Evolutionary conservation across 2,113 vertebrate genomes (phyloP), one percentile per base, ranked within the genome.

Genomic region (Dicaeum eximium): DNA sequence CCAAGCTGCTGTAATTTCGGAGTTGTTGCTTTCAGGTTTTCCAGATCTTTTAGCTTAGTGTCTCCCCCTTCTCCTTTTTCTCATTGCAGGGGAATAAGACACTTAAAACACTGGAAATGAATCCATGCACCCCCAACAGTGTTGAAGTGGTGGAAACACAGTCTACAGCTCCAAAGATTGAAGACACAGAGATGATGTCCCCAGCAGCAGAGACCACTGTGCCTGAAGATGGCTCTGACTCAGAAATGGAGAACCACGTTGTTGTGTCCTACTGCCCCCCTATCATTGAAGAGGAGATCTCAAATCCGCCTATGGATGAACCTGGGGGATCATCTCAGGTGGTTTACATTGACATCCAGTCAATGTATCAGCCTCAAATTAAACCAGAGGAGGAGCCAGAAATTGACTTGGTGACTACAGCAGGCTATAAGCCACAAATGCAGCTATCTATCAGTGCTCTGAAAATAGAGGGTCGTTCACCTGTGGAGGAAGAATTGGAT

Each of bases 341-440:
- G 81, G 98, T 99, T 50, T 99, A 99, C 96, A 99, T 99, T 4
- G 99, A 99, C 23, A 97, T 99, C 66, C 99, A 99, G 93, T 99
- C 98, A 47, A 99, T 99, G 86, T 98, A 98, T 83, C 98, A 98
- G 50, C 98, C 98, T 74, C 98, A 98, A 35, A 97, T 95, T 42
- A 97, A 96, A 45, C 77, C 95, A 42, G 97, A 98, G 38, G 98
- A 97, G 25, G 98, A 97, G 23, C 94, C 67, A 25, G 97, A 97
- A 24, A 30, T 16, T 8, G 95, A 97, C 47, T 58, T 97, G 11
- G 62, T 86, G 6, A 92, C 86, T 67, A 92, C 80, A 28, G 97
- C 96, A 9, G 98, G 98, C 87, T 99, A 98, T 95, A 98, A 97
- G 87, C 98, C 98, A 7, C 98, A 99, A 80, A 98, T 98, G 98